Conservation (phyloP, 2,888 invertebrate species). For the Phragmatobia fuliginosa region DNA sequence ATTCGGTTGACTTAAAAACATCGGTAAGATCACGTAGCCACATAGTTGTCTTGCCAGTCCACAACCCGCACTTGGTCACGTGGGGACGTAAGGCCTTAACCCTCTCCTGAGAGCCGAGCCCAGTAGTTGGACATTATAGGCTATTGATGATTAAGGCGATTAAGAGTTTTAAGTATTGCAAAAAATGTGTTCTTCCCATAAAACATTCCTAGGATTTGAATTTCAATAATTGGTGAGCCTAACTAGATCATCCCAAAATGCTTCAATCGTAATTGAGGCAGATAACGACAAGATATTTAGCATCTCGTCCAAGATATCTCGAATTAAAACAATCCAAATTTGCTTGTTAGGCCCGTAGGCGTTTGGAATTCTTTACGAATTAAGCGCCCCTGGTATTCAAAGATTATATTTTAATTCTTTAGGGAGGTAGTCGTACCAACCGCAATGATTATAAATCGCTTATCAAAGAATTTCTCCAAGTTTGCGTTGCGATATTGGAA, state of each 20-base stretch:
- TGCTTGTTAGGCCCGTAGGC: constrained; percentile 7
- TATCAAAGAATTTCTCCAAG: constrained; percentile 73
- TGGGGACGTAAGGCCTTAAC: too few relatives aligned
- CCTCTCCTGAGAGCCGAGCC: too few relatives aligned
- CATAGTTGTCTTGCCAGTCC: too few relatives aligned
- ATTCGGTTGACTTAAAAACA: too few relatives aligned
- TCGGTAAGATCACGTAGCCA: too few relatives aligned
- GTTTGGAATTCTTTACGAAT: constrained; percentile 37
- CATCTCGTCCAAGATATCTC: constrained; percentile 10
- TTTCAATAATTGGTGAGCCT: not conserved
- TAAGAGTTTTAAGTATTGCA: not conserved
- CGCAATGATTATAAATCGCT: constrained; percentile 81
- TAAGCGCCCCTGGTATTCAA: constrained; percentile 38
- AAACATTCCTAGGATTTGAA: not conserved
- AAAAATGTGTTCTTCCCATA: not conserved
- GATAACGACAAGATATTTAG: constrained; percentile 13
- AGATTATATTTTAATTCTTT: constrained; percentile 70
- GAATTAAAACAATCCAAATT: constrained; percentile 26
- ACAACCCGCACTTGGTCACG: too few relatives aligned
- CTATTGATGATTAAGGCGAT: not conserved
- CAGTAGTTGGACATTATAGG: too few relatives aligned
- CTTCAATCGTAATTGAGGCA: not conserved
- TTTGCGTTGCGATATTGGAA: constrained; percentile 77
- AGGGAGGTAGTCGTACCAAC: constrained; percentile 49
- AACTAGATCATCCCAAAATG: not conserved